phyloP scores from a whole-genome alignment of 2,888 invertebrate genomes.

The Microlaimidae sp. region DNA sequence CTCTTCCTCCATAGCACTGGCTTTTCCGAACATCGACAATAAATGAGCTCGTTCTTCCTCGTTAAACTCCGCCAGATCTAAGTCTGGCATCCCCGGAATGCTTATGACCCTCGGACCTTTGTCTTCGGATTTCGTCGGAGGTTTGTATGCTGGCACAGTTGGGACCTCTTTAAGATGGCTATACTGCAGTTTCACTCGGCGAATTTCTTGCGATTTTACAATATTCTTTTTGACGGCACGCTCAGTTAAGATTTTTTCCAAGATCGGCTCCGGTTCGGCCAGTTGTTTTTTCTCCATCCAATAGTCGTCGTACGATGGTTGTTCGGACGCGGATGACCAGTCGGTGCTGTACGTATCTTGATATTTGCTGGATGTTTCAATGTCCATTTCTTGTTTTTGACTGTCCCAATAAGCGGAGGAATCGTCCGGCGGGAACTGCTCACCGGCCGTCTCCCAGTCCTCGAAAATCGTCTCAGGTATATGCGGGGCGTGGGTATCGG shows the following conservation, averaged over 20 bases:
- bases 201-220: too few species aligned
- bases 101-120: not conserved
- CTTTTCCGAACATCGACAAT: conserved; percentile 14
- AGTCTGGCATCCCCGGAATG: conserved; percentile 9
- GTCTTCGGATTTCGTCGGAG: not conserved
- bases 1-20: conserved; percentile 10
- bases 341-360: too few species aligned
- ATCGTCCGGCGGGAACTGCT: not conserved
- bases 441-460: not conserved
- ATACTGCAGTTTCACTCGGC: too few species aligned
- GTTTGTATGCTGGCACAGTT: not conserved
- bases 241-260: too few species aligned
- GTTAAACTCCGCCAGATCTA: conserved; percentile 13
- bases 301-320: not conserved
- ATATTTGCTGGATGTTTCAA: not conserved
- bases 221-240: too few species aligned
- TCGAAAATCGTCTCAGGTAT: not conserved
- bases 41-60: conserved; percentile 12
- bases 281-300: too few species aligned
- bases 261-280: not conserved
- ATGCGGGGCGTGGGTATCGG: too few species aligned
- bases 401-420: too few species aligned
- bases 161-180: too few species aligned
- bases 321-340: too few species aligned
- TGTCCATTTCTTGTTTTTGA: too few species aligned